These are phyloP conservation scores for Arion vulgaris DNA, from an alignment of 1,140 invertebrate genomes.

Conservation along the genomic window DNA sequence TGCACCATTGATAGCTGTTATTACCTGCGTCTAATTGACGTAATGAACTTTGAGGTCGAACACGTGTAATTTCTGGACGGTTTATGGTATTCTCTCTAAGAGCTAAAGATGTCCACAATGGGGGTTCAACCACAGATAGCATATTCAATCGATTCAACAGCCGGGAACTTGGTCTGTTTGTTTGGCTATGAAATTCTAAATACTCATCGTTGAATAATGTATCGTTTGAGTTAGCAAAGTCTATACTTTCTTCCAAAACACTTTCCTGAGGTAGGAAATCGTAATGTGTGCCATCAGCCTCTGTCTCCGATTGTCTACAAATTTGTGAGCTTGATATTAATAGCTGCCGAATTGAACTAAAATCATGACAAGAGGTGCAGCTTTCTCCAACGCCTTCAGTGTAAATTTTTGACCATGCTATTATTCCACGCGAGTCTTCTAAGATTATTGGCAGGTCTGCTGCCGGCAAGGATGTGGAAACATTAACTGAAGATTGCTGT, in stretches of 20 bases:
- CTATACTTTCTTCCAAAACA: background rate
- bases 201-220: background rate
- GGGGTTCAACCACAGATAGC: background rate
- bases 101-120: background rate
- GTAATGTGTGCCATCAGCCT: no score
- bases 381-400: no score
- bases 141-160: background rate
- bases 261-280: no score
- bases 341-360: no score
- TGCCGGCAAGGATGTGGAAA: background rate
- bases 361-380: no score
- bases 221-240: background rate
- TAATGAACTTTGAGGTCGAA: background rate
- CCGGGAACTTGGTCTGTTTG: background rate
- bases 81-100: background rate
- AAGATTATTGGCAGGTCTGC: background rate
- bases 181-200: background rate
- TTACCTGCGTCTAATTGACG: background rate
- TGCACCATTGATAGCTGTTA: background rate
- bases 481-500: background rate
- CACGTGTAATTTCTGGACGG: background rate
- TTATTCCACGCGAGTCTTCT: no score
- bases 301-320: no score
- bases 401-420: no score
- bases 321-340: no score